Evolutionary conservation across 1,140 invertebrate species (phyloP).

Genomic region (Brachionus manjavacas): DNA sequence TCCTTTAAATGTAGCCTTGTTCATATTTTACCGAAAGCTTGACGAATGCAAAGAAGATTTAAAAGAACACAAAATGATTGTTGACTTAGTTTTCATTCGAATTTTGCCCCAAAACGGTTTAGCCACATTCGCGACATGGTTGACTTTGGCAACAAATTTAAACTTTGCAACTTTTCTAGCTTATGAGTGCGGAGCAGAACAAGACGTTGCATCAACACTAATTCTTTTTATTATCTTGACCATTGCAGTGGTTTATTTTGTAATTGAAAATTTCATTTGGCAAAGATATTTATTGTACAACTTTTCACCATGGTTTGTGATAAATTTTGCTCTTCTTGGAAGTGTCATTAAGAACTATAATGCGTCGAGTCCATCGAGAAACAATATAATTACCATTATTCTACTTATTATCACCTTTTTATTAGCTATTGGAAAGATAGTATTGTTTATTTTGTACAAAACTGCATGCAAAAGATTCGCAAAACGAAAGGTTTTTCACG

Average conservation of each 20-base stretch:
- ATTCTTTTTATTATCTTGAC: conserved; percentile 44
- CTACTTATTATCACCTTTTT: conserved; percentile 8
- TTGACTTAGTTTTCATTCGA: conserved; percentile 48
- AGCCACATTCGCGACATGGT: conserved; percentile 51
- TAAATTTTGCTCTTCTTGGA: conserved; percentile 49
- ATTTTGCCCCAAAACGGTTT: conserved; percentile 52
- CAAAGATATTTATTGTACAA: conserved; percentile 49
- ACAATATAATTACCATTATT: conserved; percentile 39
- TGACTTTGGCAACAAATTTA: conserved; percentile 49
- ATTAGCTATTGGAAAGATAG: neutral
- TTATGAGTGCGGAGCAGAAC: conserved; percentile 43
- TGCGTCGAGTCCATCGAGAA: neutral
- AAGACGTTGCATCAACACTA: conserved; percentile 45
- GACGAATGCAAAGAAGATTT: neutral
- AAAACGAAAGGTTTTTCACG: neutral
- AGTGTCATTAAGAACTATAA: conserved; percentile 42
- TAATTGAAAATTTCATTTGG: conserved; percentile 47
- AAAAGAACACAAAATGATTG: neutral
- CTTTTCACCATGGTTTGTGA: conserved; percentile 49
- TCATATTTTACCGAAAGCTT: neutral
- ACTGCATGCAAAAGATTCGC: neutral
- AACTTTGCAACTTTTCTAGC: conserved; percentile 49
- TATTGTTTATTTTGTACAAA: conserved; percentile 26
- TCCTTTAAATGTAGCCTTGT: neutral
- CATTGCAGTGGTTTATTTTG: conserved; percentile 45